Evolutionary conservation across 2,113 vertebrate species (phyloP).

Genomic region (Bubalus kerabau): DNA sequence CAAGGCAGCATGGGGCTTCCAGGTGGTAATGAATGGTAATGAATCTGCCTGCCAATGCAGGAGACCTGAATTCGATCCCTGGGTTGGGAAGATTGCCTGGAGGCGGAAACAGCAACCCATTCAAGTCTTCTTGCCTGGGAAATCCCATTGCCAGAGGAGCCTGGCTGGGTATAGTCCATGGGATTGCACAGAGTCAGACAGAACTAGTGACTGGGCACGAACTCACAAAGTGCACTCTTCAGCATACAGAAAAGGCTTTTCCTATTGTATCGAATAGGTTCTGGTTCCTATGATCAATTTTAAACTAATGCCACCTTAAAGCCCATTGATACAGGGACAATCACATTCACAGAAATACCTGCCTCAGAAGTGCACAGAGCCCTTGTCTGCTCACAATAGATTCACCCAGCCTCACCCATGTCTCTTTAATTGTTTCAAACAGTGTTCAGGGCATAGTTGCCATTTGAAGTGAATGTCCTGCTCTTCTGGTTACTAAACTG

Average conservation of each 20-base stretch:
- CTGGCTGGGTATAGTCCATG: background rate
- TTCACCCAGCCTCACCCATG: accelerated
- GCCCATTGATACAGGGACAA: background rate
- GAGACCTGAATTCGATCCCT: background rate
- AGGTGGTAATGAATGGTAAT: background rate
- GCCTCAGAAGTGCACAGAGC: background rate
- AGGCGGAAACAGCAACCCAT: background rate
- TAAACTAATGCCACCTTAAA: background rate
- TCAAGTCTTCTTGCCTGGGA: background rate
- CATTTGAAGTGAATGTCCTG: background rate
- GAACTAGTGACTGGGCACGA: background rate
- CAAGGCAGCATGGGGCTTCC: background rate
- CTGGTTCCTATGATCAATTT: background rate
- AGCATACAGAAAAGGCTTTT: background rate
- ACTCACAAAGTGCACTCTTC: background rate
- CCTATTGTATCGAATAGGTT: background rate
- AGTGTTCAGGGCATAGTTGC: background rate
- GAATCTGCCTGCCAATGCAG: background rate
- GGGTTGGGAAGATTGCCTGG: background rate
- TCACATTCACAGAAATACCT: background rate
- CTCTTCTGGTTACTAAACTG: background rate
- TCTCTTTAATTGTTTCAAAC: background rate
- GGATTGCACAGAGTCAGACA: background rate
- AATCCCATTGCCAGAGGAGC: background rate
- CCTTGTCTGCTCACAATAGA: background rate